Percentiles rank a stretch among this genome's conserved stretches.
Evolutionary conservation across 2,797 vertebrate genomes (phyloP).

Genomic region (Rhabdophis nuchalis): DNA sequence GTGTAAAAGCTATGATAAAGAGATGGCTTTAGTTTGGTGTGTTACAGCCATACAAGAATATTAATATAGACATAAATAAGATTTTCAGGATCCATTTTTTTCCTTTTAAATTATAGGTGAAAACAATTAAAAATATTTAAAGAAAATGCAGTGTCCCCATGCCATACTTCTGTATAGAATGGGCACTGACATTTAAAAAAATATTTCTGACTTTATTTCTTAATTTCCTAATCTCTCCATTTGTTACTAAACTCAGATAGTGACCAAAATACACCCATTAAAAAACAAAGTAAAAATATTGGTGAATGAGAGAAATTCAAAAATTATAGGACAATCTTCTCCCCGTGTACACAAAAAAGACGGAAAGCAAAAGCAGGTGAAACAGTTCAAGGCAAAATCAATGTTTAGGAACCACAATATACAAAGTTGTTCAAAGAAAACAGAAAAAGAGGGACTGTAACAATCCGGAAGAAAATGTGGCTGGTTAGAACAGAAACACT

Average conservation of each 20-base stretch:
- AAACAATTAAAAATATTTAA: background rate
- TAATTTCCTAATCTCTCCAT: background rate
- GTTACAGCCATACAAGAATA: background rate
- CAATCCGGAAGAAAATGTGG: background rate
- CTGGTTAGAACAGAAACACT: background rate
- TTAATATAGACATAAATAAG: background rate
- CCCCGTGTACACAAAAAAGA: background rate
- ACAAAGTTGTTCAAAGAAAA: background rate
- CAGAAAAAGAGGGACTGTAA: background rate
- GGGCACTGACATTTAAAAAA: background rate
- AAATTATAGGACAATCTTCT: background rate
- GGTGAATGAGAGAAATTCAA: background rate
- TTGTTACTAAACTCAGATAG: background rate
- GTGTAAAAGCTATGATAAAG: background rate
- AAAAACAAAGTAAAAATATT: background rate
- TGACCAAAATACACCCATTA: background rate
- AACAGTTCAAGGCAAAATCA: background rate
- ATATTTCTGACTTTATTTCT: background rate
- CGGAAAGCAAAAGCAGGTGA: background rate
- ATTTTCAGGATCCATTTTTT: background rate
- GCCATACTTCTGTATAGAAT: background rate
- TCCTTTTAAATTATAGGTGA: background rate
- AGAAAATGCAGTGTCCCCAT: background rate
- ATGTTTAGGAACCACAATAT: background rate
- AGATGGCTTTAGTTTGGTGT: background rate